A percentile compares a stretch with the other conserved stretches of the same genome.
Conservation (phyloP, 2,113 vertebrate species). For the Bubalus kerabau region DNA sequence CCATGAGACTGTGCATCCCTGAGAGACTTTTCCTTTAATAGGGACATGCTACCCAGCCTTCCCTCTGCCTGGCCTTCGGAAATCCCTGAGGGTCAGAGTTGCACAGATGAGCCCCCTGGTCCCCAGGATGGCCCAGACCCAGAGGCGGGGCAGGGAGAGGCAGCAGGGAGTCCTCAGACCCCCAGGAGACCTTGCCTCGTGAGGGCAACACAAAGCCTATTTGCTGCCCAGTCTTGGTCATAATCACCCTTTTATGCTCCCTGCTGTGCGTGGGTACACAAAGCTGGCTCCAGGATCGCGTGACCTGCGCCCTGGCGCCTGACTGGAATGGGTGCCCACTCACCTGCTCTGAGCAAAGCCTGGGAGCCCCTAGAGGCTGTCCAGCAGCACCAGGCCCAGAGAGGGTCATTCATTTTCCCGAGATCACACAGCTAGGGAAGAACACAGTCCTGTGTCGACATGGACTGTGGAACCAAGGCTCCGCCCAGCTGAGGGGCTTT, state of each 20-base stretch:
- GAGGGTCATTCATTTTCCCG: neutral
- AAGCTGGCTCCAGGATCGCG: neutral
- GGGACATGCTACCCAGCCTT: neutral
- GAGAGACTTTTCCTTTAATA: neutral
- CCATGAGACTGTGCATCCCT: too few species aligned
- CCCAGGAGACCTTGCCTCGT: neutral
- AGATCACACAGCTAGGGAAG: neutral
- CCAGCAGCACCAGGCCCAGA: neutral
- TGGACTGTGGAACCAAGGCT: neutral
- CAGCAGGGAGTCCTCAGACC: too few species aligned
- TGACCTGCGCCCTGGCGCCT: neutral
- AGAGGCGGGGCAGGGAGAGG: neutral
- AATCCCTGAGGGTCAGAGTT: neutral
- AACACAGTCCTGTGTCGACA: neutral
- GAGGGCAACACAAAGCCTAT: neutral
- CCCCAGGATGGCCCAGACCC: neutral
- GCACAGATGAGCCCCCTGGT: neutral
- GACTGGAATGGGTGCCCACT: conserved; percentile 10
- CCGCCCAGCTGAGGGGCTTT: neutral
- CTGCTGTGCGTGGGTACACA: conserved; percentile 5
- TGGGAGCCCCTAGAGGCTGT: neutral
- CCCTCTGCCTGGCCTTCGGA: neutral
- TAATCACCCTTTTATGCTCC: conserved; percentile 52
- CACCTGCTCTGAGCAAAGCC: rapidly evolving
- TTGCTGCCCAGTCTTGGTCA: neutral